phyloP scores from a whole-genome alignment of 2,797 vertebrate genomes.

The Enteromius unitaeniatus region DNA sequence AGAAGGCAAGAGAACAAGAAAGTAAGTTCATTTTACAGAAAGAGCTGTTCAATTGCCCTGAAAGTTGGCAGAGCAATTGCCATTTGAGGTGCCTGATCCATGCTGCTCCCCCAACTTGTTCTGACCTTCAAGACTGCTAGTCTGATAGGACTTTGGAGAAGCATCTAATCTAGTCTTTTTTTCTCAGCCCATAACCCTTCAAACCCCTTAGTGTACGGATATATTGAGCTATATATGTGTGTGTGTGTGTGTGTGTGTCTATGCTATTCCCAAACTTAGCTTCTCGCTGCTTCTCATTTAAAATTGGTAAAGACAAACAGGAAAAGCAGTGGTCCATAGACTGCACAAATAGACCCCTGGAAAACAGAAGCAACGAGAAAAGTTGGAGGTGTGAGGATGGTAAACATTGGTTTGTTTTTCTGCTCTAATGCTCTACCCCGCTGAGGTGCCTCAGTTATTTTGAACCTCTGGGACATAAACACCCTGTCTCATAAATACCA shows the following conservation, averaged over 20 bases:
- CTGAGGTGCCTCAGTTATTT: slow-evolving; percentile 51
- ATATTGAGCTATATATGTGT: neutral
- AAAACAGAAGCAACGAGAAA: slow-evolving; percentile 12
- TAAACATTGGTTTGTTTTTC: slow-evolving; percentile 57
- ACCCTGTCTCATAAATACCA: slow-evolving; percentile 31
- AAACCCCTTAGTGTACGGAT: slow-evolving; percentile 11
- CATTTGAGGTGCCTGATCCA: slow-evolving; percentile 38
- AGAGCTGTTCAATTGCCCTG: slow-evolving; percentile 42
- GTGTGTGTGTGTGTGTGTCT: neutral
- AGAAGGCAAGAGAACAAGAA: neutral
- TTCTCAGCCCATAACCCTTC: slow-evolving; percentile 28
- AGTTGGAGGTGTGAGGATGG: slow-evolving; percentile 22
- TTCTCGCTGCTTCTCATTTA: slow-evolving; percentile 32
- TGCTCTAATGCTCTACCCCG: slow-evolving; percentile 46
- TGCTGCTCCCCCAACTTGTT: slow-evolving; percentile 11
- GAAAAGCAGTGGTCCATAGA: slow-evolving; percentile 44
- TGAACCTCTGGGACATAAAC: slow-evolving; percentile 56
- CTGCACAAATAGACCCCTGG: slow-evolving; percentile 43
- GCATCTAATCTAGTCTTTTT: slow-evolving; percentile 23
- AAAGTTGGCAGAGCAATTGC: slow-evolving; percentile 43
- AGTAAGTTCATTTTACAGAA: slow-evolving; percentile 36
- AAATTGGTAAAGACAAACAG: slow-evolving; percentile 31
- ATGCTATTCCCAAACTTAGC: neutral
- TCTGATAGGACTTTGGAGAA: slow-evolving; percentile 21
- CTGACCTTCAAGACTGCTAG: slow-evolving; percentile 44